Conservation (phyloP, 2,797 vertebrate species). For the Mallotus villosus region DNA sequence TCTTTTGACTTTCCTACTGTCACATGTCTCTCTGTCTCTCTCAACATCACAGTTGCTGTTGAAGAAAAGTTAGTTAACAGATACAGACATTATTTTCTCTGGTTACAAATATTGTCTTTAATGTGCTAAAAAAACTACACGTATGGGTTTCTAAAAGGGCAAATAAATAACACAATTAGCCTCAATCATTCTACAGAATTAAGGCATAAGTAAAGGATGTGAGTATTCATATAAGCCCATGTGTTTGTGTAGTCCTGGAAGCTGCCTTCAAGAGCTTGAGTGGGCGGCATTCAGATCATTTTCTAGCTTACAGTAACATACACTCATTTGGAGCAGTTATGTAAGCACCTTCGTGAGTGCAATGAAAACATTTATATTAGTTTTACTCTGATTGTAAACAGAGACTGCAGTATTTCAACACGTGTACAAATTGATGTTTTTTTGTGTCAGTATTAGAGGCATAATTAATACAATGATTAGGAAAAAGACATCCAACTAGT, state of each 20-base stretch:
- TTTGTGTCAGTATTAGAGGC: conserved; percentile 15
- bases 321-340: conserved; percentile 49
- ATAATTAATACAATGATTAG: conserved; percentile 1
- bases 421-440: conserved; percentile 35
- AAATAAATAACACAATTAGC: conserved; percentile 9
- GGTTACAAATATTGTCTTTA: not conserved
- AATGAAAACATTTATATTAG: not conserved
- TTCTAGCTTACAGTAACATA: conserved; percentile 40
- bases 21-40: not conserved
- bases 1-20: not conserved
- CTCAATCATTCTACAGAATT: conserved; percentile 22
- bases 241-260: conserved; percentile 33
- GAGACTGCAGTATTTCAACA: conserved; percentile 24
- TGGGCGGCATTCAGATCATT: conserved; percentile 42
- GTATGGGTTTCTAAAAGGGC: no score
- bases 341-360: conserved; percentile 43
- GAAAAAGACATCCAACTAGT: conserved; percentile 16
- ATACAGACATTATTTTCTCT: not conserved
- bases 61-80: not conserved
- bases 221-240: conserved; percentile 23
- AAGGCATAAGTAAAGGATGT: conserved; percentile 41
- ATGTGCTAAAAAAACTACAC: no score
- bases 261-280: conserved; percentile 47
- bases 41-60: not conserved
- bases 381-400: conserved; percentile 44